These are phyloP conservation scores for Eristalinus aeneus DNA, from an alignment of 2,888 invertebrate genomes.

Conservation along the genomic window DNA sequence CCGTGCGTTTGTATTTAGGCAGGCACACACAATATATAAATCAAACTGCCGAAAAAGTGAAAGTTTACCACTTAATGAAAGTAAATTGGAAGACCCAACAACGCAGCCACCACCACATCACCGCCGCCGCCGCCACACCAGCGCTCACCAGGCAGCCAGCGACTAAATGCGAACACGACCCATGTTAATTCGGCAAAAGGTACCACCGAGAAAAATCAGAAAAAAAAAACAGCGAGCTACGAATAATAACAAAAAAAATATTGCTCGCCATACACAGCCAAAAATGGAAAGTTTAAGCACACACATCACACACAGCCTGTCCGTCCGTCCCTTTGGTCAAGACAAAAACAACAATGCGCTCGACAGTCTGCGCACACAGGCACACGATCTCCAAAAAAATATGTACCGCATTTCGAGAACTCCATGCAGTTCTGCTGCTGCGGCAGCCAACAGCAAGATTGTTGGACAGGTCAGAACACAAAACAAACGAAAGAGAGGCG, in stretches of 20 bases:
- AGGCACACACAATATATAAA: conserved; percentile 58
- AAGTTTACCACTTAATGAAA: conserved; percentile 75
- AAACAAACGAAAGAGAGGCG: not conserved
- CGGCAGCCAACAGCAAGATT: conserved; percentile 65
- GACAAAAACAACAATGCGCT: conserved; percentile 3
- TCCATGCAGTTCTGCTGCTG: conserved; percentile 25
- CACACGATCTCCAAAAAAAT: conserved; percentile 24
- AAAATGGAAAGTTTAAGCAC: conserved; percentile 69
- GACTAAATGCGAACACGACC: conserved; percentile 46
- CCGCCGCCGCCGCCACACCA: not conserved
- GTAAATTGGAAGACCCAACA: conserved; percentile 69
- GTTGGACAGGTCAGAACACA: conserved; percentile 67
- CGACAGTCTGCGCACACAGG: conserved; percentile 11
- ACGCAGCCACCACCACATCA: not conserved
- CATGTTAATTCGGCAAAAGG: conserved; percentile 65
- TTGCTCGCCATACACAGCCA: conserved; percentile 38
- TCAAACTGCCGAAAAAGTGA: conserved; percentile 80
- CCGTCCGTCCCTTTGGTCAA: conserved; percentile 59
- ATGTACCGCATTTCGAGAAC: conserved; percentile 21
- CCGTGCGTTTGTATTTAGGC: conserved; percentile 4
- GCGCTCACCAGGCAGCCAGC: not conserved
- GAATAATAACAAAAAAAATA: conserved; percentile 49
- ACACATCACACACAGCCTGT: conserved; percentile 9
- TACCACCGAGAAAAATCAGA: conserved; percentile 40
- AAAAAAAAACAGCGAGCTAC: conserved; percentile 46